Percentiles rank a stretch among this genome's conserved stretches.
These are phyloP conservation scores for Orchesella cincta DNA, from an alignment of 1,140 invertebrate species.

Conservation along the genomic window DNA sequence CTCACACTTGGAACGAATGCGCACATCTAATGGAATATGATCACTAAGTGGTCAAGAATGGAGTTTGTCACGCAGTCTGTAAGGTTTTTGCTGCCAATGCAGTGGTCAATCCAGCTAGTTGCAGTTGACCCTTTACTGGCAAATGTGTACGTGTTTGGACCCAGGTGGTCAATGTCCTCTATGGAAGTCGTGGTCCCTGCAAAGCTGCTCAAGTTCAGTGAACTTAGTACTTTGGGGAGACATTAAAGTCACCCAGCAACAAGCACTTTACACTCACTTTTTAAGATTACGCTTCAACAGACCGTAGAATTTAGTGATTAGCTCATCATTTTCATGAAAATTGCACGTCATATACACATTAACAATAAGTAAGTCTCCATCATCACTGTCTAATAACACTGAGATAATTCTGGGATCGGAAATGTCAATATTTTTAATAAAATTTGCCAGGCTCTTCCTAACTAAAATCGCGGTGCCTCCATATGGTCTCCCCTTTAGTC, in stretches of 20 bases:
- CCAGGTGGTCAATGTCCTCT: too few relatives aligned
- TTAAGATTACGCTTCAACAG: not conserved
- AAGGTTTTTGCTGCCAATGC: too few relatives aligned
- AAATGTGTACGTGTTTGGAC: too few relatives aligned
- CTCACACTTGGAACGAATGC: too few relatives aligned
- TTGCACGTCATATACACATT: not conserved
- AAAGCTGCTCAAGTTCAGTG: too few relatives aligned
- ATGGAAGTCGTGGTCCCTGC: too few relatives aligned
- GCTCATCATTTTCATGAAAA: not conserved
- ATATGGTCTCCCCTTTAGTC: not conserved
- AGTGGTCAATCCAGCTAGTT: too few relatives aligned
- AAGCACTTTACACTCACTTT: not conserved
- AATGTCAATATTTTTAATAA: not conserved
- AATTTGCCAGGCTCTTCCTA: not conserved
- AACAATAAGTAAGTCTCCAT: not conserved
- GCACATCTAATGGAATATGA: too few relatives aligned
- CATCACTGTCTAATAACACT: not conserved
- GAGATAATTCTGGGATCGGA: not conserved
- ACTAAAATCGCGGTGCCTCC: constrained; percentile 8
- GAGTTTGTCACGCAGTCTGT: too few relatives aligned
- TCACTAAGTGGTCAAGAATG: too few relatives aligned
- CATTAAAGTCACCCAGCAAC: not conserved
- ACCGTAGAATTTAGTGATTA: not conserved
- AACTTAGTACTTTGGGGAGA: not conserved
- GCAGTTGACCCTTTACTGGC: too few relatives aligned